Evolutionary conservation across 2,888 invertebrate species (phyloP), one percentile per base, ranked within the genome.

Genomic region (Spisula solida): DNA sequence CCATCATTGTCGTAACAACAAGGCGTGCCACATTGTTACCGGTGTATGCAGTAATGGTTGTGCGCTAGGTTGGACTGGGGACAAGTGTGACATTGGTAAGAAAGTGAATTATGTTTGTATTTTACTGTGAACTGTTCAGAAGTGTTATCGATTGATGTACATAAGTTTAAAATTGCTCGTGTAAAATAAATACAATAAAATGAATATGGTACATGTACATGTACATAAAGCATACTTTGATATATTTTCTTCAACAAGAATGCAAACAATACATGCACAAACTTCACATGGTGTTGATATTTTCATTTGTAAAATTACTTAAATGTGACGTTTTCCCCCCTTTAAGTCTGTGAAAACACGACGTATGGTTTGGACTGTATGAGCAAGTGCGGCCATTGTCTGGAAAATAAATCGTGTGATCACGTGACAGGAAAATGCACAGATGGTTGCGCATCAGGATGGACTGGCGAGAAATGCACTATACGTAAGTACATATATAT

Each of bases 301-400:
- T n/a, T n/a, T 41, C 41, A 10, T 51, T 51, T 51, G 51, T 5
- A 10, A 51, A 41, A 41, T 41, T 47, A 47, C 51, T 51, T 1
- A 51, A 51, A 51, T 41, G 2, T 41, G 51, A 14, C 51, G 31
- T 81, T 81, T 55, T 4, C 20, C 34, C 41, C 34, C 60, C 84
- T 51, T 14, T 29, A 86, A 95, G 95, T 88, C 47, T 96, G 96
- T 88, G 91, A 90, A 16, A 89, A 91, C 18, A 95, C 94, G 14
- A 93, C 92, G n/a, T 96, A 94, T 83, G 96, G 96, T 1, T 91
- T 93, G 34, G 92, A 94, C 87, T 96, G 96, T 87, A 87, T 51
- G 14, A 86, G 91, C 18, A 85, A 84, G 16, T 96, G 96, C 87
- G 94, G 94, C 20, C 88, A 93, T 60, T 96, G 96, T 91, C 60